Evolutionary conservation across 37 sponge, comb jelly and placozoan species (phyloP).

Genomic region (Halisarca cf. caerulea): DNA sequence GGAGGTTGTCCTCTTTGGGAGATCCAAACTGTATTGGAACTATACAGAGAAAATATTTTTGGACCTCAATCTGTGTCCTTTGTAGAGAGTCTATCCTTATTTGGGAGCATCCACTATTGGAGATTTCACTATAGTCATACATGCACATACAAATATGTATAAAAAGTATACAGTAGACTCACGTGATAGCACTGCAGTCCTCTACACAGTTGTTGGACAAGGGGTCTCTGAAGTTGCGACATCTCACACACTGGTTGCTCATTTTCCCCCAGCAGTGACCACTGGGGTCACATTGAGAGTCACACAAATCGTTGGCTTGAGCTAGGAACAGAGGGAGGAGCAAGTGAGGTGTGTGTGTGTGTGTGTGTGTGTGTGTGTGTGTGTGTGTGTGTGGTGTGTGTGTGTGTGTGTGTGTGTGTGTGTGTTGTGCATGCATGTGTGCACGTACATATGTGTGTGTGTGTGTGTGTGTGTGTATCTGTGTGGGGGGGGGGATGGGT

Average conservation of each 20-base stretch:
- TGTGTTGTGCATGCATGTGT: not conserved
- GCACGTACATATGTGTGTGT: not conserved
- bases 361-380: not conserved
- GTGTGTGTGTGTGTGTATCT: not conserved
- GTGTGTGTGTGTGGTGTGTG: not conserved
- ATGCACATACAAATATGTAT: no score
- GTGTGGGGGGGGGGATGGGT: no score
- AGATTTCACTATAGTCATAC: no score
- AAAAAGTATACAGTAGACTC: no score
- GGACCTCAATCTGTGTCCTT: no score
- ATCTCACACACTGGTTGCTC: constrained; percentile 67
- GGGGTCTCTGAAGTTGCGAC: constrained; percentile 49
- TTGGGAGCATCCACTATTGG: no score
- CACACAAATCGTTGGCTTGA: constrained; percentile 41
- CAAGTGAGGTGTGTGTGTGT: not conserved
- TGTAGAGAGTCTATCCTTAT: no score
- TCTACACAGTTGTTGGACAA: constrained; percentile 44
- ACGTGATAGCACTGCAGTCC: constrained; percentile 37
- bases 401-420: not conserved
- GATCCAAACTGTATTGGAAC: no score
- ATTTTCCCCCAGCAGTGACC: constrained; percentile 66
- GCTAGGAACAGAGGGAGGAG: constrained; percentile 1
- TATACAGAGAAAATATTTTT: no score
- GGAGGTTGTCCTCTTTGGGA: no score
- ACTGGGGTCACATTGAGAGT: constrained; percentile 53